Percentiles rank a stretch among this genome's conserved stretches.
phyloP scores from a whole-genome alignment of 1,140 invertebrate species.

The Caerostris darwini region DNA sequence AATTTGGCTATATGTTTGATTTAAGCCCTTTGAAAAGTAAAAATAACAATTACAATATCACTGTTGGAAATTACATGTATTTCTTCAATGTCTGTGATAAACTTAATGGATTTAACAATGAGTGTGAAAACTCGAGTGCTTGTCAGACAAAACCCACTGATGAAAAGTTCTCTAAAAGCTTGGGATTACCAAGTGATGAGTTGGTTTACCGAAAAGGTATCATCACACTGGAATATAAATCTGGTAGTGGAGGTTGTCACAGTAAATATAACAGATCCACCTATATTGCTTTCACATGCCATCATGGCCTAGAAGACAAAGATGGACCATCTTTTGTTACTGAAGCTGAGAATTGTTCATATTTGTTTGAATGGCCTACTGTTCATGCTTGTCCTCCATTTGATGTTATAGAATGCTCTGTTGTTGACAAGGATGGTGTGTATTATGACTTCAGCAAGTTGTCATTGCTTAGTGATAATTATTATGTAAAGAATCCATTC shows the following conservation, averaged over 20 bases:
- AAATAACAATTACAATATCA: slow-evolving; percentile 78
- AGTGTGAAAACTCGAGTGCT: slow-evolving; percentile 79
- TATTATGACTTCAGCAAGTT: slow-evolving; percentile 80
- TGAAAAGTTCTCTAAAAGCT: slow-evolving; percentile 55
- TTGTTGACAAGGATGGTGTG: slow-evolving; percentile 43
- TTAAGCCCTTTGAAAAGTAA: slow-evolving; percentile 79
- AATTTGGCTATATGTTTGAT: slow-evolving; percentile 81
- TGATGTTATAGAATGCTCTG: slow-evolving; percentile 69
- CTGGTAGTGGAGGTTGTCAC: slow-evolving; percentile 72
- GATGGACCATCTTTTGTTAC: slow-evolving; percentile 68
- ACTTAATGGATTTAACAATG: slow-evolving; percentile 79
- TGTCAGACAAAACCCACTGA: slow-evolving; percentile 79
- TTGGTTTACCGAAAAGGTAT: slow-evolving; percentile 66
- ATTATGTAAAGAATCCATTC: slow-evolving; percentile 77
- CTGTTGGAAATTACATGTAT: slow-evolving; percentile 80
- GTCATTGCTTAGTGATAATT: slow-evolving; percentile 79
- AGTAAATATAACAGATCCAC: slow-evolving; percentile 79
- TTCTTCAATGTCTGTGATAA: slow-evolving; percentile 81
- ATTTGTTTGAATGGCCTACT: slow-evolving; percentile 81
- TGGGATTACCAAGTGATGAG: slow-evolving; percentile 56
- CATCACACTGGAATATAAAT: slow-evolving; percentile 70
- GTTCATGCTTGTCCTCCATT: slow-evolving; percentile 80
- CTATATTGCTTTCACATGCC: slow-evolving; percentile 81
- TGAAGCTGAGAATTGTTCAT: slow-evolving; percentile 80
- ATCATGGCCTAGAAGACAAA: slow-evolving; percentile 72